Evolutionary conservation across 2,888 invertebrate genomes (phyloP).

Genomic region (Drosophila meridiana): DNA sequence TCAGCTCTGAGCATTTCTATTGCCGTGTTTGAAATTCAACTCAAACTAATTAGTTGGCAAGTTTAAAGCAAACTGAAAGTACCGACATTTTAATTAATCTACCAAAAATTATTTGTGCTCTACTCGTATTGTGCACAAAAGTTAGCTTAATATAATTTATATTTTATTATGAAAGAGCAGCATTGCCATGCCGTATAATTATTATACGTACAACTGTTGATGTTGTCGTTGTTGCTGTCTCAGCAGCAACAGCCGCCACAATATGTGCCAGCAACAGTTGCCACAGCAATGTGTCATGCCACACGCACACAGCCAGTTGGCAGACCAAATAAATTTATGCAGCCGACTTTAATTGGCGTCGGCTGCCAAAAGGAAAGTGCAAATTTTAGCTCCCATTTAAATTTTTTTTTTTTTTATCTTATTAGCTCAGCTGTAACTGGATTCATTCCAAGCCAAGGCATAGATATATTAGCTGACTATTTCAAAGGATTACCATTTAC

Average conservation of each 20-base stretch:
- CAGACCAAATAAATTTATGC: constrained; percentile 61
- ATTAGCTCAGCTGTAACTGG: not conserved
- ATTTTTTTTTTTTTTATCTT: not conserved
- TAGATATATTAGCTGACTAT: not conserved
- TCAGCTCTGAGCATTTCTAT: constrained; percentile 3
- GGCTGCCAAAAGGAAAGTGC: not conserved
- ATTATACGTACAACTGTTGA: constrained; percentile 1
- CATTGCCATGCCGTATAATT: constrained; percentile 13
- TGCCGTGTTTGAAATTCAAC: not conserved
- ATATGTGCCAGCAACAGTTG: constrained; percentile 73
- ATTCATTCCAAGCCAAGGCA: not conserved
- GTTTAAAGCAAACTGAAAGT: not conserved
- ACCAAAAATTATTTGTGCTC: not conserved
- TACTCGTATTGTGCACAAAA: not conserved
- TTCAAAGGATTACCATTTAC: not conserved
- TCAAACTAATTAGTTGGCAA: constrained; percentile 1
- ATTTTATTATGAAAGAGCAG: not conserved
- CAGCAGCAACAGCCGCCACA: constrained; percentile 49
- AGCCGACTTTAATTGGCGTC: constrained; percentile 67
- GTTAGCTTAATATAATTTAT: not conserved
- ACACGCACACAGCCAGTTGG: constrained; percentile 12
- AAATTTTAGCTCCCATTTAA: not conserved
- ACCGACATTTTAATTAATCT: not conserved
- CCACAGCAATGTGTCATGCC: constrained; percentile 40
- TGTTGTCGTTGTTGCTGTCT: constrained; percentile 3